Conservation (phyloP, 2,888 invertebrate genomes). For the Diloba caeruleocephala region DNA sequence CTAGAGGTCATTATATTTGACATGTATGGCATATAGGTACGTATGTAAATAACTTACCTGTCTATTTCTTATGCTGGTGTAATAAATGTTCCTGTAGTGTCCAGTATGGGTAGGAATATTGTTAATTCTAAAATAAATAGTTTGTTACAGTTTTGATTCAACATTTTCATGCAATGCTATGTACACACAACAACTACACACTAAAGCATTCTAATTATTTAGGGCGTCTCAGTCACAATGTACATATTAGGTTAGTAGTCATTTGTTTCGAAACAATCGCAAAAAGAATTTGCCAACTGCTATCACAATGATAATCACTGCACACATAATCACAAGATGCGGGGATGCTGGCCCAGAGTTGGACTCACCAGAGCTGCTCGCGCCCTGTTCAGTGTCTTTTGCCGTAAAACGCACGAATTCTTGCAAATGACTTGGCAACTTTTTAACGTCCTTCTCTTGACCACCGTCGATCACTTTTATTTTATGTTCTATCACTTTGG, state of each 20-base stretch:
- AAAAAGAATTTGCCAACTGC: slow-evolving; percentile 80
- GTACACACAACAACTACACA: slow-evolving; percentile 61
- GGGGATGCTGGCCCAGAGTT: slow-evolving; percentile 76
- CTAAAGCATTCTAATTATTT: slow-evolving; percentile 58
- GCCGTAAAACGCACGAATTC: slow-evolving; percentile 92
- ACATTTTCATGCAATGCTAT: slow-evolving; percentile 73
- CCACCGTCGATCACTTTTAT: slow-evolving; percentile 91
- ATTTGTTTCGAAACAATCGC: slow-evolving; percentile 75
- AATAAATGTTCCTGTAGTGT: slow-evolving; percentile 28
- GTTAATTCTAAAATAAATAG: slow-evolving; percentile 40
- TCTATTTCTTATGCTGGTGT: slow-evolving; percentile 33
- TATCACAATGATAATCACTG: slow-evolving; percentile 83
- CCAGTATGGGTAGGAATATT: slow-evolving; percentile 33
- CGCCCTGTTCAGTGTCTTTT: slow-evolving; percentile 86
- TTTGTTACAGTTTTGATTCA: slow-evolving; percentile 39
- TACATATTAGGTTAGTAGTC: slow-evolving; percentile 61
- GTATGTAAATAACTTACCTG: slow-evolving; percentile 61
- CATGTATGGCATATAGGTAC: slow-evolving; percentile 37
- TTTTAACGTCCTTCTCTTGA: slow-evolving; percentile 89
- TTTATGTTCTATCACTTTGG: slow-evolving; percentile 83
- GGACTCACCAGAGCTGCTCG: slow-evolving; percentile 86
- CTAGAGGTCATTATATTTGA: slow-evolving; percentile 15
- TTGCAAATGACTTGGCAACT: slow-evolving; percentile 93
- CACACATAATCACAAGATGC: slow-evolving; percentile 86
- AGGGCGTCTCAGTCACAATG: slow-evolving; percentile 58